phyloP scores from a whole-genome alignment of 2,888 invertebrate species.

The Macaria notata region DNA sequence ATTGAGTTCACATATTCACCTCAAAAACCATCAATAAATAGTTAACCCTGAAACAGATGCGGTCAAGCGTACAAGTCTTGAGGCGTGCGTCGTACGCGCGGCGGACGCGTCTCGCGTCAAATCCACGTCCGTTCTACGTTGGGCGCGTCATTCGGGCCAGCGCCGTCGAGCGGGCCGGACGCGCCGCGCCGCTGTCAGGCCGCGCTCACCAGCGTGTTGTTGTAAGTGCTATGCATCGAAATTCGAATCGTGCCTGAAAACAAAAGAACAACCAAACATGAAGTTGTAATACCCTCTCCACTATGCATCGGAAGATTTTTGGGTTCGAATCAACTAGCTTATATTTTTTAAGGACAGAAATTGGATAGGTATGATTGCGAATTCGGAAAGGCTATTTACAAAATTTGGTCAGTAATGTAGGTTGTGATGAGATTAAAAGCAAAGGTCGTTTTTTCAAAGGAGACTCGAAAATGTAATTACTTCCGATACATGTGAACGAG shows the following conservation, averaged over 20 bases:
- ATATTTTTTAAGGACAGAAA: too few relatives aligned
- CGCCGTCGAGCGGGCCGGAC: slow-evolving; percentile 49
- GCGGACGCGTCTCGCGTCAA: slow-evolving; percentile 44
- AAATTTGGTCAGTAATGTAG: too few relatives aligned
- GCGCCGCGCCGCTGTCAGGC: slow-evolving; percentile 70
- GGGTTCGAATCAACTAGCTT: too few relatives aligned
- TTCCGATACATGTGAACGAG: slow-evolving; percentile 1
- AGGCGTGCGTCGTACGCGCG: slow-evolving; percentile 51
- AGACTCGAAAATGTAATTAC: too few relatives aligned
- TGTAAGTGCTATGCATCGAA: slow-evolving; percentile 77
- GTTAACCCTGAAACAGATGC: too few relatives aligned
- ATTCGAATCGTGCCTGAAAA: slow-evolving; percentile 71
- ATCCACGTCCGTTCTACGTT: slow-evolving; percentile 35
- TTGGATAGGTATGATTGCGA: too few relatives aligned
- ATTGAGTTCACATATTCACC: too few relatives aligned
- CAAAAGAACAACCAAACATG: background rate
- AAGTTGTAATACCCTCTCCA: background rate
- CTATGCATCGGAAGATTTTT: too few relatives aligned
- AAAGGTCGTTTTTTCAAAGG: too few relatives aligned
- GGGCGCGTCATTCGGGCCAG: slow-evolving; percentile 51
- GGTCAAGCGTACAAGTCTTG: slow-evolving; percentile 68
- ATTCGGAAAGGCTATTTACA: too few relatives aligned
- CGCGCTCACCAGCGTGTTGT: slow-evolving; percentile 65
- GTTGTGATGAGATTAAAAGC: too few relatives aligned
- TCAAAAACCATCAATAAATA: too few relatives aligned